Evolutionary conservation across 2,797 vertebrate genomes (phyloP), one percentile per base, ranked within the genome.

Genomic region (Myiotriccus ornatus): DNA sequence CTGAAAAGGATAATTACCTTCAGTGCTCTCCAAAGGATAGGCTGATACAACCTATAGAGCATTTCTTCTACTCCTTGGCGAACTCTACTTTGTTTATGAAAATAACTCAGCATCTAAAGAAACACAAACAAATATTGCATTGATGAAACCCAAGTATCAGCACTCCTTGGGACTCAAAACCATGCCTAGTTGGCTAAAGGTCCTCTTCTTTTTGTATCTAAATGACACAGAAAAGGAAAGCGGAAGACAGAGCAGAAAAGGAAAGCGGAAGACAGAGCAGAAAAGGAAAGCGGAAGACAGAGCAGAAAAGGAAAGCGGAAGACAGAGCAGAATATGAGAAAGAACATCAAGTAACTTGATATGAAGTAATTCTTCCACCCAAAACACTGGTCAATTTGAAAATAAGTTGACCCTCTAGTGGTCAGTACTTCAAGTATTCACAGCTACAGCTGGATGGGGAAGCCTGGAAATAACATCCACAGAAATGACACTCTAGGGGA

Each of bases 1-100:
- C 27, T 75, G 34, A 27, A 78, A 60, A 89, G 12, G 13, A 30
- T 30, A 46, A 76, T 53, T 97, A 99, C 99, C 98, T 98, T 99
- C 39, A 99, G 95, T 78, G 98, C 97, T 97, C 98, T 98, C 99
- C 99, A 99, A 53, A 99, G 98, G 84, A 99, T 98, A 57, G 99
- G 99, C 62, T 98, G 98, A 97, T 99, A 99, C 25, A 99, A 97
- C 57, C 97, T 97, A 64, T 96, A 97, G 9, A 99, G 98, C 99
- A 99, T 99, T 98, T 98, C 98, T 81, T 99, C 99, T 60, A 99
- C 98, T 30, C 98, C 98, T 75, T 98, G 97, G 28, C 98, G 98
- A 63, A 98, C 95, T 91, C 98, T 99, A 91, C 99, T 99, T 96
- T 98, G 99, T 56, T 98, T 97, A 96, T 99, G 99, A 96, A 99